Percentiles rank a stretch among this genome's conserved stretches.
Conservation (phyloP, 2,113 vertebrate species). For the Aptenodytes patagonicus region DNA sequence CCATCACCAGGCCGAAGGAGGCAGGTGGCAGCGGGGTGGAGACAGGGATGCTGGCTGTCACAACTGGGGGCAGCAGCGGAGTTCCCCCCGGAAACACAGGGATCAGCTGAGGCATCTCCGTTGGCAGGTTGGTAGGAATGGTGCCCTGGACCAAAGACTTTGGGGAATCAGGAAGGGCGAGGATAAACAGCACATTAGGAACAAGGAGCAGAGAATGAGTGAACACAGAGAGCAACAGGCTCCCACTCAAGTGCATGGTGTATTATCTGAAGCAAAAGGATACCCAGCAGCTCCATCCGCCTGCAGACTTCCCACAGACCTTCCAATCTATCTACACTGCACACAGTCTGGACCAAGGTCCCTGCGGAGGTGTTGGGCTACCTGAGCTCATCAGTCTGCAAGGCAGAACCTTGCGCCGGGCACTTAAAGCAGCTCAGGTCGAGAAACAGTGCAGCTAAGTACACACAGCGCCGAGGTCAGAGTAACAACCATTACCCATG, state of each 20-base stretch:
- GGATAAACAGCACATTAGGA: neutral
- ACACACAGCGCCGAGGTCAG: neutral
- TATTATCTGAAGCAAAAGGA: neutral
- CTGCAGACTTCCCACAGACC: neutral
- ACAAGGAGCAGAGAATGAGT: neutral
- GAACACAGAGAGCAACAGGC: neutral
- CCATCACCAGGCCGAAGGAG: conserved; percentile 79
- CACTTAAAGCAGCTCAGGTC: neutral
- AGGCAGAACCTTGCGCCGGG: neutral
- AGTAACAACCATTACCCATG: neutral
- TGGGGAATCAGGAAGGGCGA: neutral
- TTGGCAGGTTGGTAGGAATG: conserved; percentile 80
- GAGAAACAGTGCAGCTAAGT: neutral
- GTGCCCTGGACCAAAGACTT: conserved; percentile 82
- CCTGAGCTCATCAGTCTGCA: neutral
- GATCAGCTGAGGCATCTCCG: conserved; percentile 86
- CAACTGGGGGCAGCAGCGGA: conserved; percentile 78
- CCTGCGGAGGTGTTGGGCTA: neutral
- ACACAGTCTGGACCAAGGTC: neutral
- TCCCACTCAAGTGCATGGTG: rapidly evolving
- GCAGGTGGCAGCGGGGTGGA: conserved; percentile 78
- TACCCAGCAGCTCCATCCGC: neutral
- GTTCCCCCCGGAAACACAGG: conserved; percentile 76
- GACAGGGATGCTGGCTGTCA: conserved; percentile 77
- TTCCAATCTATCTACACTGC: neutral